These are phyloP conservation scores for Thinocorus orbignyianus DNA, from an alignment of 2,113 vertebrate genomes.

Conservation along the genomic window DNA sequence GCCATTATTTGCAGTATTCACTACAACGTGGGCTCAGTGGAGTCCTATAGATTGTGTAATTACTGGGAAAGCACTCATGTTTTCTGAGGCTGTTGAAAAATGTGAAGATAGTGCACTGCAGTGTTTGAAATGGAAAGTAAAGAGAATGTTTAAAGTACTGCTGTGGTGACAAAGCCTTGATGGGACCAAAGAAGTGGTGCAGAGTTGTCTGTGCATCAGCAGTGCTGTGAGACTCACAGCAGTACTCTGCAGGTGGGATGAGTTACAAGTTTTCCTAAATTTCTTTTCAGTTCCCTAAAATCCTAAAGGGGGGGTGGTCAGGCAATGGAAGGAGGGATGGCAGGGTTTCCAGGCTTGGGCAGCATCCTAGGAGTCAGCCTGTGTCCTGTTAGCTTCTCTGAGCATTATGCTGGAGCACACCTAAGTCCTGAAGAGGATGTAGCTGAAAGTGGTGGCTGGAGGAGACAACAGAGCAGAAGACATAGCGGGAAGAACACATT, in stretches of 20 bases:
- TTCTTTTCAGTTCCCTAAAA: neutral
- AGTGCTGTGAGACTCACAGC: neutral
- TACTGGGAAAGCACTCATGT: neutral
- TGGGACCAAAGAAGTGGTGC: neutral
- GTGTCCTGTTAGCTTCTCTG: neutral
- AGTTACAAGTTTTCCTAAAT: neutral
- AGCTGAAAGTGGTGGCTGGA: neutral
- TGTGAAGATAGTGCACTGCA: neutral
- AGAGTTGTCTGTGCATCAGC: neutral
- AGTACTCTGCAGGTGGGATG: neutral
- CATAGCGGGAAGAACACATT: neutral
- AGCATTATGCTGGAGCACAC: neutral
- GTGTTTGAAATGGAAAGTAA: neutral
- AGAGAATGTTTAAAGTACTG: neutral
- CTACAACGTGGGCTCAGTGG: neutral
- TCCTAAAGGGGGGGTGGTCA: rapidly evolving
- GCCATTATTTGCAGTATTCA: neutral
- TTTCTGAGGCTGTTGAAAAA: neutral
- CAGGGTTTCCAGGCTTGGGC: neutral
- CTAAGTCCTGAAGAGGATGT: neutral
- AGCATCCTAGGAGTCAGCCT: rapidly evolving
- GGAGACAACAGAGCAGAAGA: neutral
- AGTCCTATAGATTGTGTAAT: neutral
- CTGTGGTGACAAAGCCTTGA: neutral
- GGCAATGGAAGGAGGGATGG: neutral